Base-by-base conservation (phyloP, 1,140 invertebrate genomes). In the Vanessa tameamea region DNA sequence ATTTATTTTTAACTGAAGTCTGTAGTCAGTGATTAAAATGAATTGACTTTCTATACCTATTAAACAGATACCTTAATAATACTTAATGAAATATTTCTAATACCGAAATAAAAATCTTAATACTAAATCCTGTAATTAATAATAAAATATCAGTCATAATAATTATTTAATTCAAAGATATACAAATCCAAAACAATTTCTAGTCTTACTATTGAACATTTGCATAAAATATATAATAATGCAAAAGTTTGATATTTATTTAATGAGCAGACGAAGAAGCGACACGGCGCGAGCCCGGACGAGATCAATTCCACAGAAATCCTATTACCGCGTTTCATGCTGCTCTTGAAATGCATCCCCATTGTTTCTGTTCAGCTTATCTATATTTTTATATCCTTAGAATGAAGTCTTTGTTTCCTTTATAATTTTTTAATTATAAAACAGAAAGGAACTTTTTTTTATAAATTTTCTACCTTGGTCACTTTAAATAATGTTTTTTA, bases 271-370 rank as follows among this genome's bases (percentile, higher is more conserved):
- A 68, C 50, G 37, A 55, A 55, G 65, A n/a, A 15, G 8, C 51
- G 66, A 20, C 20, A 48, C 23, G 48, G 16, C n/a, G n/a, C n/a
- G 7, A 16, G 23, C 31, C 57, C 26, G 12, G 57, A 16, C 37
- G 53, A 43, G 66, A 68, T 68, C 53, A 68, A 68, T 68, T 68
- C 48, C 37, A 20, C 48, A 14, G 66, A 68, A 68, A 55, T 68
- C 66, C 53, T 51, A 68, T 68, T 68, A 57, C 50, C 20, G 50
- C 51, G 66, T 37, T 51, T 47, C 53, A 11, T n/a, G 51, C 7
- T 57, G 26, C 57, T 61, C 3, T 67, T 68, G 53, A 68, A 68
- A 68, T 50, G 51, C 51, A 73, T 50, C 47, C 47, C 63, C 11
- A 64, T 64, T 63, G 59, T 63, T 63, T 15, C 63, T 61, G 2